phyloP scores from a whole-genome alignment of 2,797 vertebrate species.

The Anabas testudineus region DNA sequence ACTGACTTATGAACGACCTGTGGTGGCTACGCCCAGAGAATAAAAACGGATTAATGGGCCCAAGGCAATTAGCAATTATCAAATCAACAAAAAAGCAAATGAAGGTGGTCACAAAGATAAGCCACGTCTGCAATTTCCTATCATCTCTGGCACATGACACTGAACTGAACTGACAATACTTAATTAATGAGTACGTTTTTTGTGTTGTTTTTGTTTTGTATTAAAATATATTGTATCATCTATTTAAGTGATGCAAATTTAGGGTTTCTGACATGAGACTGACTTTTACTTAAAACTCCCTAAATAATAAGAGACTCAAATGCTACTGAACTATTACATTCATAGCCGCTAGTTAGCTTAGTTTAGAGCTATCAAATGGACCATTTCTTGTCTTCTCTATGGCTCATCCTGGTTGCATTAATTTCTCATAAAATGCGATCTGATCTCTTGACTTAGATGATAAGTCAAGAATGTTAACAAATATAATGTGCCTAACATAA shows the following conservation, averaged over 20 bases:
- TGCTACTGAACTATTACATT: no score
- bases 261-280: not conserved
- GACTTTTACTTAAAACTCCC: no score
- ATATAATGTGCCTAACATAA: no score
- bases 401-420: no score
- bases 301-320: no score
- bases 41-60: slow-evolving; percentile 42
- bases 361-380: no score
- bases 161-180: slow-evolving; percentile 14
- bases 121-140: slow-evolving; percentile 50
- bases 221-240: not conserved
- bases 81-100: slow-evolving; percentile 50
- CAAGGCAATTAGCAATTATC: slow-evolving; percentile 52
- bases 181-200: not conserved
- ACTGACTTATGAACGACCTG: slow-evolving; percentile 46
- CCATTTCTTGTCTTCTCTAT: no score
- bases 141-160: slow-evolving; percentile 20
- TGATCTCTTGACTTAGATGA: no score
- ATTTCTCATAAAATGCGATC: no score
- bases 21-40: slow-evolving; percentile 13
- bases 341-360: no score
- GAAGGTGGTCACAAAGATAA: slow-evolving; percentile 38
- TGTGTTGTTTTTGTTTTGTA: slow-evolving; percentile 3
- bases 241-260: not conserved
- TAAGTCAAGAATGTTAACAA: no score